phyloP scores from a whole-genome alignment of 37 sponge, comb jelly and placozoan species.

The Halisarca cf. caerulea region DNA sequence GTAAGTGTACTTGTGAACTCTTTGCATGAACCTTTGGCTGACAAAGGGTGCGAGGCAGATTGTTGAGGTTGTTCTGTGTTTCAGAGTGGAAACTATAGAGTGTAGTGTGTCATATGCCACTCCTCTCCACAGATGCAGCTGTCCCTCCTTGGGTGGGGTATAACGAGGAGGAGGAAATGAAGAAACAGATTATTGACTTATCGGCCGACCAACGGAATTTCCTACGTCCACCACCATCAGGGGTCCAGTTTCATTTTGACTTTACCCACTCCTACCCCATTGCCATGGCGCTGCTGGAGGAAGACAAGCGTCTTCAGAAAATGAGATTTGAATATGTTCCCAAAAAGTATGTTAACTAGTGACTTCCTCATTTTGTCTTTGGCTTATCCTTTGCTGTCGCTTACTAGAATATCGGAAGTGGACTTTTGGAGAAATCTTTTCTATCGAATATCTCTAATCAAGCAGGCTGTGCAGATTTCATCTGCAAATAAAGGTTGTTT shows the following conservation, averaged over 20 bases:
- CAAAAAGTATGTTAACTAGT: conserved; percentile 70
- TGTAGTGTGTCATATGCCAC: too few relatives aligned
- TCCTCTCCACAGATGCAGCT: conserved; percentile 68
- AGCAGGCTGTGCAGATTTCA: conserved; percentile 88
- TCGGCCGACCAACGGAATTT: conserved; percentile 94
- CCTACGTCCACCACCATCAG: conserved; percentile 91
- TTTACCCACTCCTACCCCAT: conserved; percentile 75
- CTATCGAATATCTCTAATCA: conserved; percentile 95
- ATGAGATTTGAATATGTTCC: conserved; percentile 95
- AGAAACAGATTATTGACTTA: conserved; percentile 90
- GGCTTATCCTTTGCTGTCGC: neutral
- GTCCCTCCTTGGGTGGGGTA: conserved; percentile 99
- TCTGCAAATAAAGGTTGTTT: conserved; percentile 20
- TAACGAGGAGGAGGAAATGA: conserved; percentile 97
- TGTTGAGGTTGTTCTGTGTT: too few relatives aligned
- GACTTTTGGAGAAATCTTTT: conserved; percentile 97
- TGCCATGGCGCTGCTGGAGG: conserved; percentile 84
- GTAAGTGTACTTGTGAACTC: too few relatives aligned
- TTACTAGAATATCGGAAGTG: conserved; percentile 82
- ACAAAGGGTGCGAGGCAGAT: too few relatives aligned
- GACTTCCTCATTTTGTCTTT: neutral
- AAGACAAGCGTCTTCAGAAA: conserved; percentile 80
- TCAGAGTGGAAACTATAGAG: too few relatives aligned
- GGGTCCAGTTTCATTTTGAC: conserved; percentile 89
- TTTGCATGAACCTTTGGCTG: too few relatives aligned